Percentiles rank a stretch among this genome's conserved stretches.
Conservation (phyloP, 2,888 invertebrate genomes). For the Junonia oenone region DNA sequence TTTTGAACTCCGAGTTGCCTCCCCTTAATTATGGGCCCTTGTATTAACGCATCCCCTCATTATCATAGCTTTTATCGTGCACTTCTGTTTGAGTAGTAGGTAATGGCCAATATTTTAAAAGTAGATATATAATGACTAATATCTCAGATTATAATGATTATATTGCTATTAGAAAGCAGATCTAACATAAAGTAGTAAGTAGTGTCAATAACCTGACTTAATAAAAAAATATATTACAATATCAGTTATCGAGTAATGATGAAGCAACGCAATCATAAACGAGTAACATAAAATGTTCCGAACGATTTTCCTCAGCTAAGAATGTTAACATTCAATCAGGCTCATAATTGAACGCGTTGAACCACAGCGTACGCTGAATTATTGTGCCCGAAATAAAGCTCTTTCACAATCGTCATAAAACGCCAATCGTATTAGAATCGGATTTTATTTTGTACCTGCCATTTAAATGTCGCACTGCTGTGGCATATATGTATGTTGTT, state of each 20-base stretch:
- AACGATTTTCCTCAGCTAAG: constrained; percentile 9
- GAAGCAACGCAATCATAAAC: not conserved
- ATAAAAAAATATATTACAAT: not conserved
- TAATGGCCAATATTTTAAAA: not conserved
- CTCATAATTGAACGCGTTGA: constrained; percentile 32
- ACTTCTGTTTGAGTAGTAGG: no score
- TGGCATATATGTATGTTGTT: not conserved
- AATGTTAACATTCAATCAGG: constrained; percentile 26
- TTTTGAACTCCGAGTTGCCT: no score
- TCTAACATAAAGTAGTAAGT: not conserved
- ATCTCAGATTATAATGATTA: no score
- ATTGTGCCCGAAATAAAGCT: constrained; percentile 24
- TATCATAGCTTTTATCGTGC: not conserved
- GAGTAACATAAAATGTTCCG: constrained; percentile 6
- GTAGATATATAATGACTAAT: no score
- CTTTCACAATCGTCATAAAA: constrained; percentile 21
- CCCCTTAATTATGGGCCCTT: no score
- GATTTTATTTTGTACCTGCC: constrained; percentile 13
- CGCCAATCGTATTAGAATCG: constrained; percentile 4
- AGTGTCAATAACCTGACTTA: not conserved
- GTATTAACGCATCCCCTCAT: not conserved
- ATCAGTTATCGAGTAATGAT: not conserved
- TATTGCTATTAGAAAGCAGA: no score
- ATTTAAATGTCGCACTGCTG: constrained; percentile 2
- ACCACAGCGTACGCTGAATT: constrained; percentile 19